These are phyloP conservation scores for Drosophila asahinai DNA, from an alignment of 1,140 invertebrate genomes.

Conservation along the genomic window DNA sequence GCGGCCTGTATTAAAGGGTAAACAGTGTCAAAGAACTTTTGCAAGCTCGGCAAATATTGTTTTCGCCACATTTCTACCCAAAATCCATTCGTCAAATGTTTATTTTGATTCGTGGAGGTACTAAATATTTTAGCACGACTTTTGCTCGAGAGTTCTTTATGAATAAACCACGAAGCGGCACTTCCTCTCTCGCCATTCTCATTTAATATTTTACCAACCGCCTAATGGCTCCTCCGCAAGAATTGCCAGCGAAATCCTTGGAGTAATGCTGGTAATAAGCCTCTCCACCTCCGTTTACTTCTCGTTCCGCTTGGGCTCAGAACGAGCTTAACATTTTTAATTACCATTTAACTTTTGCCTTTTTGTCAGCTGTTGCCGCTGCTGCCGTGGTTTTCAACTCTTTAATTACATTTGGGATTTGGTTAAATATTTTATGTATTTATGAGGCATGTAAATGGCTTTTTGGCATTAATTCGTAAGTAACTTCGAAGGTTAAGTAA, in stretches of 20 bases:
- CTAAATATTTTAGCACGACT: constrained; percentile 30
- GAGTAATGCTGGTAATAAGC: constrained; percentile 6
- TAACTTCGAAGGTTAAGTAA: constrained; percentile 32
- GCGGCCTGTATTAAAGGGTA: constrained; percentile 24
- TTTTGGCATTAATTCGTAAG: constrained; percentile 33
- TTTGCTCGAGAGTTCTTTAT: constrained; percentile 8
- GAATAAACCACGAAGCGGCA: constrained; percentile 34
- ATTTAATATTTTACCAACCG: constrained; percentile 17
- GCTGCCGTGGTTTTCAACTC: constrained; percentile 28
- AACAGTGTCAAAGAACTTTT: constrained; percentile 30
- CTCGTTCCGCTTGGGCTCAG: constrained; percentile 22
- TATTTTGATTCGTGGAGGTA: constrained; percentile 7
- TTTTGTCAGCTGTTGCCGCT: constrained; percentile 31
- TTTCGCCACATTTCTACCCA: constrained; percentile 1
- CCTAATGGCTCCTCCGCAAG: constrained; percentile 15
- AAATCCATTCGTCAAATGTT: constrained; percentile 43
- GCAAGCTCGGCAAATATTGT: constrained; percentile 12
- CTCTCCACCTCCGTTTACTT: constrained; percentile 4
- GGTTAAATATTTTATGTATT: constrained; percentile 41
- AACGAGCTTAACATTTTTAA: constrained; percentile 61
- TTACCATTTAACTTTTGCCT: constrained; percentile 52
- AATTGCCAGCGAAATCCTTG: constrained; percentile 41
- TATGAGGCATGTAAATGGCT: constrained; percentile 54
- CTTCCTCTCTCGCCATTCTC: constrained; percentile 18
- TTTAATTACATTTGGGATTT: constrained; percentile 60